A percentile compares a stretch with the other conserved stretches of the same genome.
phyloP scores from a whole-genome alignment of 2,797 vertebrate species.

The Botia kubotai region DNA sequence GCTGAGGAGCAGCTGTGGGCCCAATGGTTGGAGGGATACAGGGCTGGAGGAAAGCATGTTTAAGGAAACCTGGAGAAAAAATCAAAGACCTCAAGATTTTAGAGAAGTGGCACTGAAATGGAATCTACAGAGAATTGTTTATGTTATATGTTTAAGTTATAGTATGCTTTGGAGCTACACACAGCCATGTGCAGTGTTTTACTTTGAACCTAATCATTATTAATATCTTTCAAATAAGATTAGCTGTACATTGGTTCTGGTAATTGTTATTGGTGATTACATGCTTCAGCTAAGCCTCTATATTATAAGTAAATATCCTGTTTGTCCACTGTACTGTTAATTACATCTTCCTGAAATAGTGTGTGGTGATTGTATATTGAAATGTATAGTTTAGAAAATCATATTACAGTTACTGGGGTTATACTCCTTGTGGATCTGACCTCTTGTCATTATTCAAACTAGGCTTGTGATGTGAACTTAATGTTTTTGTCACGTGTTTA shows the following conservation, averaged over 20 bases:
- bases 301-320: background rate
- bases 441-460: background rate
- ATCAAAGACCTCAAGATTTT: background rate
- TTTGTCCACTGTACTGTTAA: background rate
- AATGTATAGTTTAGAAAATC: background rate
- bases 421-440: background rate
- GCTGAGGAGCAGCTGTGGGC: slow-evolving; percentile 19
- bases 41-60: slow-evolving; percentile 35
- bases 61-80: slow-evolving; percentile 28
- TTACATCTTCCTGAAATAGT: background rate
- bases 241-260: background rate
- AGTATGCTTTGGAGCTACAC: background rate
- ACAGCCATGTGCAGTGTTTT: background rate
- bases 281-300: background rate
- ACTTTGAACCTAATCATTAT: background rate
- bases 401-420: background rate
- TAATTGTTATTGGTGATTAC: slow-evolving; percentile 10
- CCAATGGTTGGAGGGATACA: slow-evolving; percentile 1
- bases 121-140: background rate
- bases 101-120: background rate
- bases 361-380: too few relatives aligned
- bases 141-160: too few relatives aligned
- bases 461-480: too few relatives aligned
- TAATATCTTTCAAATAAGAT: slow-evolving; percentile 11
- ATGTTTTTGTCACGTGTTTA: background rate